A percentile compares a stretch with the other conserved stretches of the same genome.
These are phyloP conservation scores for Atractosteus spatula DNA, from an alignment of 2,113 vertebrate genomes.

Conservation along the genomic window DNA sequence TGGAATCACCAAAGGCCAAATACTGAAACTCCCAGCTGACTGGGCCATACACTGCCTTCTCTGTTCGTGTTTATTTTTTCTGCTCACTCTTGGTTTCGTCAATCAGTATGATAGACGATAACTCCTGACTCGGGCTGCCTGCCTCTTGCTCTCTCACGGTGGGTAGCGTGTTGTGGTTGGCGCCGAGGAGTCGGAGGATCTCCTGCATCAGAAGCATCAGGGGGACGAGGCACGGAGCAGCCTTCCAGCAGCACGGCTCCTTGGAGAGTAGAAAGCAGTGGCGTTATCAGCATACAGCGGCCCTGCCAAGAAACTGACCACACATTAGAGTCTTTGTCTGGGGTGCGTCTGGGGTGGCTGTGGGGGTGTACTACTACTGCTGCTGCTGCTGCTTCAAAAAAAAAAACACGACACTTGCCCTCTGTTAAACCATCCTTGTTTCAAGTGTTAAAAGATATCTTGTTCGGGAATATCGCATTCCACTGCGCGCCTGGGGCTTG, in stretches of 20 bases:
- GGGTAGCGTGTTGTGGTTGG: constrained; percentile 89
- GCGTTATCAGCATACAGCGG: constrained; percentile 78
- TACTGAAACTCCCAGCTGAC: constrained; percentile 98
- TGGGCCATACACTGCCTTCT: constrained; percentile 89
- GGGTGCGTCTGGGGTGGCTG: constrained; percentile 70
- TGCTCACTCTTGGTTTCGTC: constrained; percentile 91
- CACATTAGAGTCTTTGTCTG: constrained; percentile 91
- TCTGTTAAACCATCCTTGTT: constrained; percentile 75
- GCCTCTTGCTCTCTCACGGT: constrained; percentile 90
- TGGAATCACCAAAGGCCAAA: constrained; percentile 92
- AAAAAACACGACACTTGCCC: constrained; percentile 62
- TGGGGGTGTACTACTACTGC: constrained; percentile 41
- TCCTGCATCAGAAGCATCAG: constrained; percentile 77
- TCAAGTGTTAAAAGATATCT: constrained; percentile 79
- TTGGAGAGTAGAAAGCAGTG: constrained; percentile 74
- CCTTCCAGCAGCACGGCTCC: constrained; percentile 73
- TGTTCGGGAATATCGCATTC: constrained; percentile 63
- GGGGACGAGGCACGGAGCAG: constrained; percentile 77
- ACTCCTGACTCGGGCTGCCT: constrained; percentile 83
- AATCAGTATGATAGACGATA: constrained; percentile 93
- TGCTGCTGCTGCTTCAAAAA: constrained; percentile 48
- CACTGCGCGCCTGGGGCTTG: constrained; percentile 49
- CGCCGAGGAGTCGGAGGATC: constrained; percentile 93
- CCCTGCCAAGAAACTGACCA: constrained; percentile 76
- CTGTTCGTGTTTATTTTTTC: constrained; percentile 97